phyloP scores from a whole-genome alignment of 2,888 invertebrate species.

The Brachyopa scutellaris region DNA sequence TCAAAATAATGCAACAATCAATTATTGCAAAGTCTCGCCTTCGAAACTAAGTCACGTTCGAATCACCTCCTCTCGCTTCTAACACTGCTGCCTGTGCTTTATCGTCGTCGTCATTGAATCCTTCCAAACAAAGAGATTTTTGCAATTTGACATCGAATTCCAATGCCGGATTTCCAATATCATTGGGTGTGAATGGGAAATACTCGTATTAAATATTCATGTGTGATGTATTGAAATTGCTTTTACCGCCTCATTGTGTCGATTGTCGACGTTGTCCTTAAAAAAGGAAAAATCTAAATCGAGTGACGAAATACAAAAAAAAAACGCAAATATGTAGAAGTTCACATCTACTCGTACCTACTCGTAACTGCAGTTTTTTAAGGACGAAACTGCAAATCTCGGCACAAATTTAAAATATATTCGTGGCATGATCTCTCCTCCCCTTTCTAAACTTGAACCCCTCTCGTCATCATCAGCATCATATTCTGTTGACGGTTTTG shows the following conservation, averaged over 20 bases:
- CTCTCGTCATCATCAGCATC: slow-evolving; percentile 20
- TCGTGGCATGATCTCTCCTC: slow-evolving; percentile 52
- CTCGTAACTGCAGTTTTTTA: slow-evolving; percentile 35
- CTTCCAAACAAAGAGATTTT: not conserved
- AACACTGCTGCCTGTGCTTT: not conserved
- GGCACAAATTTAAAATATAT: slow-evolving; percentile 57
- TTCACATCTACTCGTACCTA: slow-evolving; percentile 31
- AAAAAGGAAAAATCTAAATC: not conserved
- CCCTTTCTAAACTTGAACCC: slow-evolving; percentile 13
- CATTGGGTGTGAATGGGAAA: slow-evolving; percentile 61
- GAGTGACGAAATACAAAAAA: not conserved
- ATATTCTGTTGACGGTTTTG: slow-evolving; percentile 17
- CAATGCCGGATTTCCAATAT: slow-evolving; percentile 69
- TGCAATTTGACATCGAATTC: slow-evolving; percentile 54
- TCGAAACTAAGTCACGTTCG: slow-evolving; percentile 37
- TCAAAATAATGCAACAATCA: too few species aligned
- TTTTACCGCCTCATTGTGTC: slow-evolving; percentile 59
- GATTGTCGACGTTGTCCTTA: slow-evolving; percentile 18
- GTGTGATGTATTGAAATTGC: slow-evolving; percentile 62
- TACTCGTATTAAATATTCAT: slow-evolving; percentile 71
- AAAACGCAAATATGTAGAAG: slow-evolving; percentile 20
- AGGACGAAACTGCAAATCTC: slow-evolving; percentile 52
- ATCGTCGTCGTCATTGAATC: slow-evolving; percentile 11
- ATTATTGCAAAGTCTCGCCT: slow-evolving; percentile 19
- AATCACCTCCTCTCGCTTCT: not conserved